Evolutionary conservation across 2,888 invertebrate genomes (phyloP).

Genomic region (Euplexia lucipara): DNA sequence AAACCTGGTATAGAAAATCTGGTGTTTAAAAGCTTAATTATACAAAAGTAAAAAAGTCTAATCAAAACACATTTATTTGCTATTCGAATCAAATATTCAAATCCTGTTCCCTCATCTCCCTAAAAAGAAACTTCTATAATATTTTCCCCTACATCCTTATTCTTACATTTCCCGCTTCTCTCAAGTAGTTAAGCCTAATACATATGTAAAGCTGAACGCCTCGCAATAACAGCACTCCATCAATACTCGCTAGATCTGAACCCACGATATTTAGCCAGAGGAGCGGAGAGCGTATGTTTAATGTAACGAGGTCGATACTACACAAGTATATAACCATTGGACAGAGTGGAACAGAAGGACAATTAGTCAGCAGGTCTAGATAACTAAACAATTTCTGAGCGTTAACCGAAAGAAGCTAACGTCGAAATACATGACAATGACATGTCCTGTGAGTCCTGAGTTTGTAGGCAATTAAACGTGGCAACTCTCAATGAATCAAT

Average conservation of each 20-base stretch:
- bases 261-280: conserved; percentile 61
- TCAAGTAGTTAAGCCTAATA: conserved; percentile 32
- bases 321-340: conserved; percentile 22
- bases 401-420: too few species aligned
- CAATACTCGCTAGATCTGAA: conserved; percentile 56
- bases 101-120: background rate
- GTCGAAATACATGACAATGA: too few species aligned
- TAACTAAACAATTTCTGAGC: too few species aligned
- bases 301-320: conserved; percentile 63
- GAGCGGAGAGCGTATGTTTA: conserved; percentile 60
- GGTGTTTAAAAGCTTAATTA: too few species aligned
- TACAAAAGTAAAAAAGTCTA: too few species aligned
- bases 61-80: too few species aligned
- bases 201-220: conserved; percentile 48
- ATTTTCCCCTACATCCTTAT: background rate
- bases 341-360: conserved; percentile 27
- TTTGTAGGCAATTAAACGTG: too few species aligned
- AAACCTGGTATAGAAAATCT: too few species aligned
- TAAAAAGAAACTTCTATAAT: background rate
- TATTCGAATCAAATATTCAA: background rate
- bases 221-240: conserved; percentile 55
- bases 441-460: too few species aligned
- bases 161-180: conserved; percentile 28
- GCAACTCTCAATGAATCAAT: too few species aligned
- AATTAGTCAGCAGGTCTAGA: too few species aligned